phyloP scores from a whole-genome alignment of 2,888 invertebrate species.

The Plemyria rubiginata region DNA sequence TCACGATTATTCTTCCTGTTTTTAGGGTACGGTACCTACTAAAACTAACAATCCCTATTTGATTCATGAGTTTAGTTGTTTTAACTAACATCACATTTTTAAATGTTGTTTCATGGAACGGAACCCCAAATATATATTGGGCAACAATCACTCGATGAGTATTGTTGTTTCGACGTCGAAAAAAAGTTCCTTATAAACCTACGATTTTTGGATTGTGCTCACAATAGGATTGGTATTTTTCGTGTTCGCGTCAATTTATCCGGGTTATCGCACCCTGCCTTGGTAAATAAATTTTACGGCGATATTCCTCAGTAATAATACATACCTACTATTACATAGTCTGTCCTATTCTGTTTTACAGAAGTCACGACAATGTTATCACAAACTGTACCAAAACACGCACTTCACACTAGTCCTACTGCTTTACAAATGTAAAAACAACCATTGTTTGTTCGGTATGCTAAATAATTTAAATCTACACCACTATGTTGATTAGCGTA shows the following conservation, averaged over 20 bases:
- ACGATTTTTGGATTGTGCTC: conserved; percentile 9
- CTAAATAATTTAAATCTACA: conserved; percentile 28
- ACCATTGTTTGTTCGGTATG: conserved; percentile 27
- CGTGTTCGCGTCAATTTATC: conserved; percentile 60
- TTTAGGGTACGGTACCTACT: conserved; percentile 18
- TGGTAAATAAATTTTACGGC: conserved; percentile 71
- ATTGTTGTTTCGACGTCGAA: not conserved
- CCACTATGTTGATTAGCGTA: conserved; percentile 19
- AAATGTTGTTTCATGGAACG: not conserved
- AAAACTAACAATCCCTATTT: conserved; percentile 7
- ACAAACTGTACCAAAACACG: conserved; percentile 67
- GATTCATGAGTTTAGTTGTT: not conserved
- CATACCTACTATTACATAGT: conserved; percentile 35
- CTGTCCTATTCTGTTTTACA: conserved; percentile 31
- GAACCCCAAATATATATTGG: not conserved
- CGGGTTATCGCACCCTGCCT: conserved; percentile 53
- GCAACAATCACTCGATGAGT: not conserved
- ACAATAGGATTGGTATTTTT: conserved; percentile 38
- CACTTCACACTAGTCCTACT: conserved; percentile 61
- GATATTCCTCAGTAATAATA: conserved; percentile 57
- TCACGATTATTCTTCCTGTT: conserved; percentile 38
- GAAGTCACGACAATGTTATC: conserved; percentile 70
- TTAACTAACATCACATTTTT: not conserved
- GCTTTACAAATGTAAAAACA: conserved; percentile 36
- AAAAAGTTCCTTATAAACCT: conserved; percentile 1